Evolutionary conservation across 1,140 invertebrate genomes (phyloP).

Genomic region (Lucilia sericata): DNA sequence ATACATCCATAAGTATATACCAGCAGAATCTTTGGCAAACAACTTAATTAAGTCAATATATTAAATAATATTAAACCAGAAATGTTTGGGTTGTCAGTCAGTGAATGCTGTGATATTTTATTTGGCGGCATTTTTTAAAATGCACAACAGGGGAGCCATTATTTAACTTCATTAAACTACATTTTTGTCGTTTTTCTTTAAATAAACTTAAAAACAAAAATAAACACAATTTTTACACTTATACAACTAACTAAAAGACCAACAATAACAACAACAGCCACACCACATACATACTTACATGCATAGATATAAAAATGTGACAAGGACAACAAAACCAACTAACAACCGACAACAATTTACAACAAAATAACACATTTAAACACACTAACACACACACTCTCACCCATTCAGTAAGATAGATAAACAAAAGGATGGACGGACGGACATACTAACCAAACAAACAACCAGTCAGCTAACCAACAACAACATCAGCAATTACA

Average conservation of each 20-base stretch:
- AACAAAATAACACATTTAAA: neutral
- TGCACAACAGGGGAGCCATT: conserved; percentile 37
- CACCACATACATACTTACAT: neutral
- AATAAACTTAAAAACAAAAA: neutral
- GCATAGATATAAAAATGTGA: neutral
- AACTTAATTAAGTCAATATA: conserved; percentile 42
- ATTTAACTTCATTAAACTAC: conserved; percentile 43
- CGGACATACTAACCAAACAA: neutral
- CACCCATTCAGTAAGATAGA: neutral
- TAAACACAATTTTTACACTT: neutral
- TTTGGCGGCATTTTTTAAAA: conserved; percentile 32
- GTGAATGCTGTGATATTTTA: neutral
- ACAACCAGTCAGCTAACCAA: neutral
- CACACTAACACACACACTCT: neutral
- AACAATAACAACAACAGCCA: neutral
- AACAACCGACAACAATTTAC: too few relatives aligned
- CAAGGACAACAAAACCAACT: neutral
- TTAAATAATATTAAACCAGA: conserved; percentile 31
- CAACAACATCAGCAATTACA: conserved; percentile 9
- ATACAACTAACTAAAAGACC: neutral
- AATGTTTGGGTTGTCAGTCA: neutral
- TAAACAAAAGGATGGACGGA: neutral
- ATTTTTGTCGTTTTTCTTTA: neutral
- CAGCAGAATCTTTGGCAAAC: neutral
- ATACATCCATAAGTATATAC: too few relatives aligned